These are phyloP conservation scores for Spisula solida DNA, from an alignment of 2,888 invertebrate species.

Conservation along the genomic window DNA sequence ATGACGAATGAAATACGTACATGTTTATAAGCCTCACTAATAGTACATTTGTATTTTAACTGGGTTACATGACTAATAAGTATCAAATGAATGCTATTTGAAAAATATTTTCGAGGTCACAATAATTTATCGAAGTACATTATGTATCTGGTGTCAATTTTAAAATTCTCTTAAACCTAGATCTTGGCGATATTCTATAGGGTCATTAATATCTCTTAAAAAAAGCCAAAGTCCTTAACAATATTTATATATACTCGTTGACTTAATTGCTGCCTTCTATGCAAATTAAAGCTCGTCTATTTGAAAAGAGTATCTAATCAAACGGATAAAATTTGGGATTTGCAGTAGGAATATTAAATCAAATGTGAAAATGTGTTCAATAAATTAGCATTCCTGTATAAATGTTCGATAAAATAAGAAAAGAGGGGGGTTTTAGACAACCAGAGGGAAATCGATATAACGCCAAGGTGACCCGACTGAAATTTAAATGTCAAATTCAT, in stretches of 20 bases:
- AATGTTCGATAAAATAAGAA: not conserved
- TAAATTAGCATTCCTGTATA: constrained; percentile 14
- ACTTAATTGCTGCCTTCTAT: not conserved
- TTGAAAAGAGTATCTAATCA: not conserved
- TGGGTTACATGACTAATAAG: no score
- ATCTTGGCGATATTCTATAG: not conserved
- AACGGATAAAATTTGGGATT: not conserved
- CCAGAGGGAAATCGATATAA: not conserved
- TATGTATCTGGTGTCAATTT: not conserved
- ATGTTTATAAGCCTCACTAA: no score
- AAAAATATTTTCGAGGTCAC: no score
- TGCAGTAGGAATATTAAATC: not conserved
- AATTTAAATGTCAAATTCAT: not conserved
- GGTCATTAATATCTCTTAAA: not conserved
- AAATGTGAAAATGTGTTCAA: constrained; percentile 7
- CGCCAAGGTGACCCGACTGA: not conserved
- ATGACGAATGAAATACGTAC: no score
- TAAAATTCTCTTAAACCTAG: not conserved
- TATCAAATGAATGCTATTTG: no score
- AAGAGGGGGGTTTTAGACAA: not conserved
- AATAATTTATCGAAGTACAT: no score
- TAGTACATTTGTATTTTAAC: no score
- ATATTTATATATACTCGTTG: not conserved
- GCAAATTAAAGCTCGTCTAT: not conserved
- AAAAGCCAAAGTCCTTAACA: not conserved